phyloP scores from a whole-genome alignment of 2,113 vertebrate species.

The Cochlearius cochlearius region DNA sequence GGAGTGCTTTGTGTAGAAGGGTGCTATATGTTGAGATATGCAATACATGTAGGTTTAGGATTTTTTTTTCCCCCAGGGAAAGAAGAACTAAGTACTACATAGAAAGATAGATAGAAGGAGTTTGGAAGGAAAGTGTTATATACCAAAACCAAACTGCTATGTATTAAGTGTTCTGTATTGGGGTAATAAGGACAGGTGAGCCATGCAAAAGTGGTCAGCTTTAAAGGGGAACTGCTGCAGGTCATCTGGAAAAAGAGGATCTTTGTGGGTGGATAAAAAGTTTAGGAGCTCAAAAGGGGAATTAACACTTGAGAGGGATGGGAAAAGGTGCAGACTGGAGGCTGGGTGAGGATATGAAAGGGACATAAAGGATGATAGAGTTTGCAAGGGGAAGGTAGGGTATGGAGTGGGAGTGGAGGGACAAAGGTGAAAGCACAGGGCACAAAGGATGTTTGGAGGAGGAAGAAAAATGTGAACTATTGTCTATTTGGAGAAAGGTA shows the following conservation, averaged over 20 bases:
- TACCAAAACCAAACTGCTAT: background rate
- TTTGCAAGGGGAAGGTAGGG: background rate
- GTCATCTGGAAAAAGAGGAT: background rate
- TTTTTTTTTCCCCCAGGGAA: background rate
- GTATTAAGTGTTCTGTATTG: background rate
- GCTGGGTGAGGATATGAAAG: background rate
- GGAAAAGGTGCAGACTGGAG: background rate
- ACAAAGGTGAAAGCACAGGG: constrained; percentile 10
- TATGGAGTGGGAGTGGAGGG: background rate
- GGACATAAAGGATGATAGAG: background rate
- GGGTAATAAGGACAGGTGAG: background rate
- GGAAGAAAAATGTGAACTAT: constrained; percentile 17
- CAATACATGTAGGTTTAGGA: background rate
- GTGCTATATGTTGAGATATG: background rate
- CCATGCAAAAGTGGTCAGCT: background rate
- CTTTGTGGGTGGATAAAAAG: background rate
- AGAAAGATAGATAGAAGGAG: background rate
- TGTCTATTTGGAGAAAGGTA: constrained; percentile 55
- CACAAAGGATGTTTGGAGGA: constrained; percentile 48
- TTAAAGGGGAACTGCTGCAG: background rate
- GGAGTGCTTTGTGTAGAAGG: background rate
- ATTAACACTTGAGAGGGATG: background rate
- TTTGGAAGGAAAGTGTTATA: background rate
- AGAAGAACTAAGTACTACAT: background rate
- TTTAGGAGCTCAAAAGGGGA: background rate